Evolutionary conservation across 2,888 invertebrate species (phyloP), one percentile per base, ranked within the genome.

Genomic region (Chrysolina haemoptera): DNA sequence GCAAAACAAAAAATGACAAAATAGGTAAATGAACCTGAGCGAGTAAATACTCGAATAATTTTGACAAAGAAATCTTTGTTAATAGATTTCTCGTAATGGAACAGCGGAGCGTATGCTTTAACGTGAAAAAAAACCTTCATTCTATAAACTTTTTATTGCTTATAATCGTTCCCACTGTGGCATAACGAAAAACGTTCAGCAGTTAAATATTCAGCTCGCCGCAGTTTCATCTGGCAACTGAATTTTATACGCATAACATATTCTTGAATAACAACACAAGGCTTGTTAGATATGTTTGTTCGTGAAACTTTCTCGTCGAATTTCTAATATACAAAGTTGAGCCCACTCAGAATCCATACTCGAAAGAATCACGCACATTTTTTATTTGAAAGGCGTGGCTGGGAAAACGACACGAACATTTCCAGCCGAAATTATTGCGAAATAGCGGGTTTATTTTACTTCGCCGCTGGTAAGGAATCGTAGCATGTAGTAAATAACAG

Each of bases 281-380:
- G 53, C 20, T 53, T 53, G 53, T 53, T 22, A 53, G 22, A 20
- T 5, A 12, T 53, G 20, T 53, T 53, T 53, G 53, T 53, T 53
- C 53, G 43, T 2, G 4, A 14, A 43, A 43, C 43, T 43, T 43
- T 18, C 11, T 53, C 20, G 9, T 18, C 14, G 43, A 53, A 53
- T 53, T 20, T 10, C 53, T 53, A 53, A 53, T 53, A 14, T 53
- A 20, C 22, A 20, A 53, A 53, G 53, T 53, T 53, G 11, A 18
- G 12, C 53, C 53, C 53, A 53, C 53, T 53, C 18, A 18, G 20
- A 53, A 53, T 53, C 20, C 22, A 53, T 53, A 53, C 20, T 20
- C 12, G 53, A 53, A 48, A 53, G 20, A 53, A 53, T 53, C 53
- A 53, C 53, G 53, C 53, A 53, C 53, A 20, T 53, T 53, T 53